These are phyloP conservation scores for Yponomeuta sedellus DNA, from an alignment of 2,888 invertebrate species.

Conservation along the genomic window DNA sequence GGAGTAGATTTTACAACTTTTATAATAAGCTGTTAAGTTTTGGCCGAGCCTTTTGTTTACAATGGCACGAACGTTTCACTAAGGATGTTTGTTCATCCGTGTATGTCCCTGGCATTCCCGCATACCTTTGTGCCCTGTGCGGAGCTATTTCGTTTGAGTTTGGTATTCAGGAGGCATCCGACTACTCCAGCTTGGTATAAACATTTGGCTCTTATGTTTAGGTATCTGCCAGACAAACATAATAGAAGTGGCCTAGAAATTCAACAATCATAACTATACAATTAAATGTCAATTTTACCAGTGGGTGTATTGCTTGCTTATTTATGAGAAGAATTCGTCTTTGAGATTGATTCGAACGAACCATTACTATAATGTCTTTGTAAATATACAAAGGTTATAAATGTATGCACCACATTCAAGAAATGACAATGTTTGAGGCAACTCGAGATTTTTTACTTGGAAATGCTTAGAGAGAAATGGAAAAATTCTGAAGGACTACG, in stretches of 20 bases:
- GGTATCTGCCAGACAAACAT: background rate
- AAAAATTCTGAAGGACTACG: constrained; percentile 32
- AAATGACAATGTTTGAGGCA: constrained; percentile 16
- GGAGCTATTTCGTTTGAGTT: constrained; percentile 18
- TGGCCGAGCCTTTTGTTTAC: background rate
- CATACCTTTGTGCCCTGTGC: background rate
- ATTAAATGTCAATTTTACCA: constrained; percentile 5
- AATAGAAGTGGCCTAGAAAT: background rate
- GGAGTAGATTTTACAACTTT: background rate
- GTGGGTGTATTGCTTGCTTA: background rate
- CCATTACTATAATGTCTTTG: background rate
- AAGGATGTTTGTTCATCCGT: background rate
- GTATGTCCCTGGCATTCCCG: constrained; percentile 12
- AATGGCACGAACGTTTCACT: background rate
- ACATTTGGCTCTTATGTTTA: constrained; percentile 17
- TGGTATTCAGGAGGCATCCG: constrained; percentile 34
- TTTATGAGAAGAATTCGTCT: background rate
- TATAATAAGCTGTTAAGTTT: background rate
- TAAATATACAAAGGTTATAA: background rate
- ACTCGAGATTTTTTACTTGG: constrained; percentile 29
- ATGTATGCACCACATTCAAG: background rate
- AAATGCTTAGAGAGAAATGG: no score
- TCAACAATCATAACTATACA: background rate
- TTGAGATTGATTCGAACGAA: background rate
- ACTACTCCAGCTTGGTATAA: constrained; percentile 26